Evolutionary conservation across 1,140 invertebrate species (phyloP).

Genomic region (Danaus melanippus): DNA sequence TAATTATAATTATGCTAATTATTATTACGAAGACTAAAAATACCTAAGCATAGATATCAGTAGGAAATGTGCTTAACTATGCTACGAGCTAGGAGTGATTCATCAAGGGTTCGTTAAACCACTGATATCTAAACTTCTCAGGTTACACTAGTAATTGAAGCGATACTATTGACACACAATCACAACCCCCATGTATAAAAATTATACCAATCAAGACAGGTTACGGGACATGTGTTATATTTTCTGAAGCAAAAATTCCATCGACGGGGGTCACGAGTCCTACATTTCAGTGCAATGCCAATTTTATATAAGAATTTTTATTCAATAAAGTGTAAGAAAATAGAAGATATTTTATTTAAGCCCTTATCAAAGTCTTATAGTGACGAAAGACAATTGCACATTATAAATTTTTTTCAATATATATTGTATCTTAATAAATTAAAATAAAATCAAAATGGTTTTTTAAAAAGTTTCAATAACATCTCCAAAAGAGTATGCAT

Average conservation of each 20-base stretch:
- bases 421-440: too few species aligned
- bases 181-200: slow-evolving; percentile 1
- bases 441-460: too few species aligned
- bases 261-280: slow-evolving; percentile 26
- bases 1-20: slow-evolving; percentile 51
- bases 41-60: slow-evolving; percentile 38
- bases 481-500: too few species aligned
- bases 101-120: slow-evolving; percentile 5
- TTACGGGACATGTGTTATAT: slow-evolving; percentile 6
- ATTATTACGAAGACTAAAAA: slow-evolving; percentile 50
- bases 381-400: slow-evolving; percentile 15
- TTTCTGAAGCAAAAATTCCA: slow-evolving; percentile 7
- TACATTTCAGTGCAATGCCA: slow-evolving; percentile 53
- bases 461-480: too few species aligned
- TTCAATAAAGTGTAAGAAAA: slow-evolving; percentile 44
- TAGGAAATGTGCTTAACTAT: slow-evolving; percentile 24
- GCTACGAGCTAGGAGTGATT: slow-evolving; percentile 4
- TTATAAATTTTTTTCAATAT: slow-evolving; percentile 6
- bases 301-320: slow-evolving; percentile 43
- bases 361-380: slow-evolving; percentile 17
- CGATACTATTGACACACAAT: slow-evolving; percentile 32
- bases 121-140: slow-evolving; percentile 37
- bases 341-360: slow-evolving; percentile 24
- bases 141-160: slow-evolving; percentile 58
- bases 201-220: neutral